These are phyloP conservation scores for Scaptomyza flava DNA, from an alignment of 2,888 invertebrate genomes.

Conservation along the genomic window DNA sequence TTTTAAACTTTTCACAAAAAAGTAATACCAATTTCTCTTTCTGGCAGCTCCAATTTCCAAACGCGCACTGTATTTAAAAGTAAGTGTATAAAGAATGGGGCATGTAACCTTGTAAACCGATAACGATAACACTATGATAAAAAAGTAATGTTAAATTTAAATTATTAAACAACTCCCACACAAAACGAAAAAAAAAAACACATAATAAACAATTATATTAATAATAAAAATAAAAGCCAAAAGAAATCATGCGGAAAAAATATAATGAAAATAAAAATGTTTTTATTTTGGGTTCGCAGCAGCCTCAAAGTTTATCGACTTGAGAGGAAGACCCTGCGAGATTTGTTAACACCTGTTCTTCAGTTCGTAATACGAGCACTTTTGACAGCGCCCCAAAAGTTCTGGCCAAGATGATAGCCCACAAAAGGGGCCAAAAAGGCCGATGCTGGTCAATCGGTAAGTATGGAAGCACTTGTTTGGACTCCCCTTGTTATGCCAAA, in stretches of 20 bases:
- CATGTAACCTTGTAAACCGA: constrained; percentile 17
- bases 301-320: constrained; percentile 15
- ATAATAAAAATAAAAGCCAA: constrained; percentile 38
- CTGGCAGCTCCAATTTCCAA: background rate
- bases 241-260: constrained; percentile 46
- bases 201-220: constrained; percentile 31
- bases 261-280: constrained; percentile 14
- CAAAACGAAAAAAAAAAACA: constrained; percentile 30
- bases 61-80: constrained; percentile 17
- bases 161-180: constrained; percentile 55
- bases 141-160: constrained; percentile 71
- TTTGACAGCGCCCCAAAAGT: constrained; percentile 24
- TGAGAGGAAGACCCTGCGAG: constrained; percentile 34
- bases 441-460: constrained; percentile 28
- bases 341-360: constrained; percentile 48
- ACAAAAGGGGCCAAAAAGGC: background rate
- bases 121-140: constrained; percentile 33
- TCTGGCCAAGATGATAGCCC: constrained; percentile 28
- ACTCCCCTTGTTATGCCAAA: constrained; percentile 11
- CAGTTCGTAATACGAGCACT: constrained; percentile 21
- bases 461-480: constrained; percentile 24
- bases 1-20: no score
- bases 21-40: background rate
- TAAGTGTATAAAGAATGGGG: constrained; percentile 39
- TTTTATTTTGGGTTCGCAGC: constrained; percentile 11